Percentiles rank a stretch among this genome's conserved stretches.
Conservation (phyloP, 1,140 invertebrate genomes). For the Aphelenchoides besseyi region DNA sequence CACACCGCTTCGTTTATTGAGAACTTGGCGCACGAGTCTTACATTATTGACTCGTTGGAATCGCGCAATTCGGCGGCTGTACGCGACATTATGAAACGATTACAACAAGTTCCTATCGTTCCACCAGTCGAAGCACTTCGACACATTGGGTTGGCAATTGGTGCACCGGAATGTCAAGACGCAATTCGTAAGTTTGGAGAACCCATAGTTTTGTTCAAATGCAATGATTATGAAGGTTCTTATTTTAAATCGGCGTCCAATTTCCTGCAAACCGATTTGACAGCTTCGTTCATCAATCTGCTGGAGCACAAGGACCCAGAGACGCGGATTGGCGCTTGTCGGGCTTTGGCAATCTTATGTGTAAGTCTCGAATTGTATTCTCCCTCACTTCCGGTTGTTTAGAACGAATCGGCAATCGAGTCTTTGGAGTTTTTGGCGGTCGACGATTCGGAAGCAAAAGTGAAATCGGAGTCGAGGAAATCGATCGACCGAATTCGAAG, state of each 20-base stretch:
- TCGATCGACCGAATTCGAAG: conserved; percentile 11
- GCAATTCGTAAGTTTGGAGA: conserved; percentile 32
- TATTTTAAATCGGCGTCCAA: conserved; percentile 39
- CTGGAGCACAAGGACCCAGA: conserved; percentile 39
- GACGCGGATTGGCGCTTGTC: conserved; percentile 44
- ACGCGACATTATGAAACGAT: conserved; percentile 44
- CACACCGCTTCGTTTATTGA: conserved; percentile 41
- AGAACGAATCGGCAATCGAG: conserved; percentile 22
- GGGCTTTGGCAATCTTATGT: conserved; percentile 41
- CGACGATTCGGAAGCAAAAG: conserved; percentile 18
- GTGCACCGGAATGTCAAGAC: neutral
- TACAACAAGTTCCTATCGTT: conserved; percentile 48
- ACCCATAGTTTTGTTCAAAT: conserved; percentile 2
- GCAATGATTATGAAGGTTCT: conserved; percentile 29
- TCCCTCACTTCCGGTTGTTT: conserved; percentile 12
- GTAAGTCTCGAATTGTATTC: conserved; percentile 29
- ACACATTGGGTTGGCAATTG: conserved; percentile 36
- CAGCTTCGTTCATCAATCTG: conserved; percentile 39
- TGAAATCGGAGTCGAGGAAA: conserved; percentile 28
- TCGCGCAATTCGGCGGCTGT: conserved; percentile 30
- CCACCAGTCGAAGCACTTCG: conserved; percentile 49
- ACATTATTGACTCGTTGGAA: conserved; percentile 36
- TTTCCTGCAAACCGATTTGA: conserved; percentile 33
- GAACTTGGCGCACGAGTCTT: conserved; percentile 51
- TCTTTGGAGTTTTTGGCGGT: conserved; percentile 38